Evolutionary conservation across 2,113 vertebrate species (phyloP), one percentile per base, ranked within the genome.

Genomic region (Prinia subflava): DNA sequence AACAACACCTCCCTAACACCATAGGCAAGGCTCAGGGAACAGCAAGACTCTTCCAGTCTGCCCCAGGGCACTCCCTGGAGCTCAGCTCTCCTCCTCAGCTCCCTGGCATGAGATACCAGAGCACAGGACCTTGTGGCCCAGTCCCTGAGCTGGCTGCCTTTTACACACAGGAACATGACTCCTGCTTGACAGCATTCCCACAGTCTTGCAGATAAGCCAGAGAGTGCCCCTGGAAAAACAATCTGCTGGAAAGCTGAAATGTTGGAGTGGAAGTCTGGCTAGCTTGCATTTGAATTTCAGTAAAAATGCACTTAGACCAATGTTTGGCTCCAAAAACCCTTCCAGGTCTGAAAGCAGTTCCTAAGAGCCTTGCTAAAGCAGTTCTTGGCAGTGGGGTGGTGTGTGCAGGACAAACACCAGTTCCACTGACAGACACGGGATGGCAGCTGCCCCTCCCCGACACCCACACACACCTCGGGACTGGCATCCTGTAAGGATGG

Each of bases 361-460:
- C 10, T 60, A 49, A 64, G 62, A 92, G 69, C 69, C 80, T 75
- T 47, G 65, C 49, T 84, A 68, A 84, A 84, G 62, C 44, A 81
- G 42, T 2, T 95, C 49, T 92, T 95, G 91, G 87, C 87, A 85
- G 84, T 20, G 15, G 69, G 35, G 50, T 52, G 70, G 53, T 73
- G 65, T 80, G 41, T 73, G 65, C 84, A 89, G 78, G 33, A 92
- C 57, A 82, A 92, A 79, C 62, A 65, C n/a, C 53, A 78, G n/a
- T 7, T 94, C 46, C 87, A 53, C 7, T 71, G 80, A 91, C 37
- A 62, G 57, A 68, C 18, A 62, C 41, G 57, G 52, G 52, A 67
- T 44, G 49, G 74, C 75, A 94, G 80, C 80, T 46, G 77, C 42
- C 67, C 55, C 50, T 86, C 73, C 52, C 44, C 47, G 7, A 52